Evolutionary conservation across 2,888 invertebrate genomes (phyloP).

Genomic region (Yponomeuta malinellus): DNA sequence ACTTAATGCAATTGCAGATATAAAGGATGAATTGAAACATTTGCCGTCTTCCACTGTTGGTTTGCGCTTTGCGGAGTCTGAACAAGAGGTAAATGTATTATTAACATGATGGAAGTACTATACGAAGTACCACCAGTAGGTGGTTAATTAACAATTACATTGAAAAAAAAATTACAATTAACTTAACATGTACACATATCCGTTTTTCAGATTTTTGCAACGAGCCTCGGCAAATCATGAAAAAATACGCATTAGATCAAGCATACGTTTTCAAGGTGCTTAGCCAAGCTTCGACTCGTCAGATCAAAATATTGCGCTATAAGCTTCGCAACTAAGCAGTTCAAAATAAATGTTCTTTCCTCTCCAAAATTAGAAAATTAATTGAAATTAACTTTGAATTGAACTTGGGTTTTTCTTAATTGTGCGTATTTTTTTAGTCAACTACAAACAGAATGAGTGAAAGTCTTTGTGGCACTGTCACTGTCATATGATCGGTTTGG

Average conservation of each 20-base stretch:
- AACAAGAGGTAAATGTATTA: not conserved
- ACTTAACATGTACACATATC: not conserved
- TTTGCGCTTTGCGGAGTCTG: conserved; percentile 6
- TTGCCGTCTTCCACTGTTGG: not conserved
- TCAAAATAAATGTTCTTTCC: too few relatives aligned
- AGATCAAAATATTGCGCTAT: too few relatives aligned
- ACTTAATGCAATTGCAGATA: not conserved
- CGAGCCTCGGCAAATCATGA: not conserved
- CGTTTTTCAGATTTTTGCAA: not conserved
- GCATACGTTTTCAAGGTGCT: not conserved
- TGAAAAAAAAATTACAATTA: not conserved
- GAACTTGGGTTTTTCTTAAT: too few relatives aligned
- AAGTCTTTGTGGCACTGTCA: too few relatives aligned
- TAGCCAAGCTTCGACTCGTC: too few relatives aligned
- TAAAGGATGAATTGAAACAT: not conserved
- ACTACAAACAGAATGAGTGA: too few relatives aligned
- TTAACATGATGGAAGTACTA: not conserved
- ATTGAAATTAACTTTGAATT: too few relatives aligned
- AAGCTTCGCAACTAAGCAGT: too few relatives aligned
- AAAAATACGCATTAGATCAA: not conserved
- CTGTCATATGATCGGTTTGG: too few relatives aligned
- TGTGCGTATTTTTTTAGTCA: too few relatives aligned
- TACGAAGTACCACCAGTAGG: not conserved
- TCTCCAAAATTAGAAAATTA: too few relatives aligned
- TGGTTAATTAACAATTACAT: not conserved